Base-by-base conservation (phyloP, 2,797 vertebrate genomes). In the Mastacembelus armatus region DNA sequence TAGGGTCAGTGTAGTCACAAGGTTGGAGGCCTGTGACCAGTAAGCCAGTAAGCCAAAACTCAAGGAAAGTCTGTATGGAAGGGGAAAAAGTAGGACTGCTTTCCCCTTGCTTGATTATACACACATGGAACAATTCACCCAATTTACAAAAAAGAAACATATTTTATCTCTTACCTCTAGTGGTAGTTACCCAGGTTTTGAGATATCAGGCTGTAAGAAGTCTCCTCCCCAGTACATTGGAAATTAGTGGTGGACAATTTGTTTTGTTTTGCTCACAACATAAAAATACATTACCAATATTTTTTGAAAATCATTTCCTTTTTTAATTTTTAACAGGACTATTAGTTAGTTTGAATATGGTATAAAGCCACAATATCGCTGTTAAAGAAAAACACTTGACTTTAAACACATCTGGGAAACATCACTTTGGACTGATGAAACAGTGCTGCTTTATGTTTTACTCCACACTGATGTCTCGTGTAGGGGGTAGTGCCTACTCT, bases 401-500 rank as follows among this genome's bases (percentile, higher is more conserved):
- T 52, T 63, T 61, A 16, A 50, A 36, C n/a, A 12, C 9, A n/a
- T 6, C 5, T 16, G 21, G 30, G n/a, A 32, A 58, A 43, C 43
- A 35, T 63, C 10, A 45, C 44, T 35, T 12, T 7, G n/a, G n/a
- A n/a, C 19, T 39, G 16, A 49, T 45, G 40, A 49, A 66, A 24
- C 42, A 57, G 33, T 33, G 19, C 15, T 27, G n/a, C 43, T 60
- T 36, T 30, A 48, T 49, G 29, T 67, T 48, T 66, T 48, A 19
- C 60, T 42, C 45, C 19, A 47, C 4, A 2, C 39, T 80, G 52
- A n/a, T 80, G 14, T 84, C 66, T 69, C 78, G 73, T 80, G 54
- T 80, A 18, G 91, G 89, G 15, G 85, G 81, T 8, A 85, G 50
- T 36, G 62, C 55, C 12, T 71, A 77, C 69, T 89, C 89, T 11